Conservation (phyloP, 2,113 vertebrate species). For the Melanotaenia duboulayi region DNA sequence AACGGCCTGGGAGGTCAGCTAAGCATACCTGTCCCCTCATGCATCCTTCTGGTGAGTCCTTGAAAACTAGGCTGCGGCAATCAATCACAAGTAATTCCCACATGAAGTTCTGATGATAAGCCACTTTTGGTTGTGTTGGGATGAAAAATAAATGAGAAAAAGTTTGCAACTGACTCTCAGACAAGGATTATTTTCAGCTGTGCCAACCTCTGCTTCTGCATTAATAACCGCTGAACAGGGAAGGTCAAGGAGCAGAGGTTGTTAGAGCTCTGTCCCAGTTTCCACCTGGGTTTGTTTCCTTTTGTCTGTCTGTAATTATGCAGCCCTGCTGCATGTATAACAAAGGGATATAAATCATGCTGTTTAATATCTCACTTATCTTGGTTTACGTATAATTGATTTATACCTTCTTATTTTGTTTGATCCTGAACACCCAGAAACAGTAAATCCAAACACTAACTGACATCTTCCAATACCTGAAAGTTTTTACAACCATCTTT, state of each 20-base stretch:
- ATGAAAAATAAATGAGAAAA: conserved; percentile 54
- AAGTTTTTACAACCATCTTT: conserved; percentile 36
- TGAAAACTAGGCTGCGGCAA: conserved; percentile 67
- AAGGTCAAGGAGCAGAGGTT: conserved; percentile 51
- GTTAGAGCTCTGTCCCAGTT: conserved; percentile 51
- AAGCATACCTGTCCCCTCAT: conserved; percentile 57
- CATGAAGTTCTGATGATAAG: conserved; percentile 61
- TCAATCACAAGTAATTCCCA: conserved; percentile 74
- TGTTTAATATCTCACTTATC: conserved; percentile 54
- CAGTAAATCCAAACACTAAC: conserved; percentile 7
- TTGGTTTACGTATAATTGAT: conserved; percentile 57
- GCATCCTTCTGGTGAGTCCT: conserved; percentile 66
- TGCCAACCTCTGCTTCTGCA: conserved; percentile 16
- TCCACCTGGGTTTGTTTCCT: conserved; percentile 36
- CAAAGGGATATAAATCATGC: conserved; percentile 75
- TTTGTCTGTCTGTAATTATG: conserved; percentile 73
- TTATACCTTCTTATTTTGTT: conserved; percentile 29
- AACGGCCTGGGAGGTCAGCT: conserved; percentile 70
- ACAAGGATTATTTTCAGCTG: conserved; percentile 49
- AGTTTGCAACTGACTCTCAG: conserved; percentile 34
- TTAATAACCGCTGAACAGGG: conserved; percentile 15
- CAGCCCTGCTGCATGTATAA: conserved; percentile 52
- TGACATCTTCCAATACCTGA: conserved; percentile 39
- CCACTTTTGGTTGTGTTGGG: conserved; percentile 40
- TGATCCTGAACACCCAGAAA: conserved; percentile 2